phyloP scores from a whole-genome alignment of 2,113 vertebrate genomes.

The Mesoclemmys tuberculata region DNA sequence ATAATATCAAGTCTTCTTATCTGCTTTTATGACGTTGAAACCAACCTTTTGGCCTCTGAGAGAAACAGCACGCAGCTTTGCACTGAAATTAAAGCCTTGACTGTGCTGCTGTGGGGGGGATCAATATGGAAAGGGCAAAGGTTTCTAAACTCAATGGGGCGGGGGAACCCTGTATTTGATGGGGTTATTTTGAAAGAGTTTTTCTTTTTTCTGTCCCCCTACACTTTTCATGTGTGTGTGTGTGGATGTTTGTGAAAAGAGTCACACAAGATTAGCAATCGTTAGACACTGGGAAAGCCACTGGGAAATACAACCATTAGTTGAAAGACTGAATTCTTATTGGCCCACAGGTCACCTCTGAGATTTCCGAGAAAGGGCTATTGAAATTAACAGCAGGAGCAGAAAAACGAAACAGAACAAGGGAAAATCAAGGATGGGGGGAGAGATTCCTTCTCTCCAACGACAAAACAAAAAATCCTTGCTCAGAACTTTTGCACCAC shows the following conservation, averaged over 20 bases:
- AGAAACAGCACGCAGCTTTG: conserved; percentile 2
- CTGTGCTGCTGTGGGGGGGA: conserved; percentile 40
- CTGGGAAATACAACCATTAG: neutral
- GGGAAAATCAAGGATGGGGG: rapidly evolving
- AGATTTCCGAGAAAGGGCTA: neutral
- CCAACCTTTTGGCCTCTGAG: neutral
- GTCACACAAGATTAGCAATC: neutral
- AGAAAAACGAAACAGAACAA: neutral
- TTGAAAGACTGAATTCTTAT: neutral
- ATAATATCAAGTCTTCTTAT: conserved; percentile 9
- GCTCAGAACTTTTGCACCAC: neutral
- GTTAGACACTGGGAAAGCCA: neutral
- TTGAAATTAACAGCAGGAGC: rapidly evolving
- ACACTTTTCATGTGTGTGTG: neutral
- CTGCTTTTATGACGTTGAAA: neutral
- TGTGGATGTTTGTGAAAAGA: neutral
- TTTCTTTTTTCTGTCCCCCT: neutral
- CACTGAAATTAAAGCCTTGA: conserved; percentile 36
- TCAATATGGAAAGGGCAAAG: conserved; percentile 43
- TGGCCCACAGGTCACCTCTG: neutral
- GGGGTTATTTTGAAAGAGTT: neutral
- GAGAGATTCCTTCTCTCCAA: neutral
- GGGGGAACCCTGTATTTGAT: neutral
- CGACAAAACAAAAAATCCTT: neutral
- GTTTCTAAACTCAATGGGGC: neutral